Evolutionary conservation across 2,888 invertebrate genomes (phyloP), one percentile per base, ranked within the genome.

Genomic region (Hoplodrina ambigua): DNA sequence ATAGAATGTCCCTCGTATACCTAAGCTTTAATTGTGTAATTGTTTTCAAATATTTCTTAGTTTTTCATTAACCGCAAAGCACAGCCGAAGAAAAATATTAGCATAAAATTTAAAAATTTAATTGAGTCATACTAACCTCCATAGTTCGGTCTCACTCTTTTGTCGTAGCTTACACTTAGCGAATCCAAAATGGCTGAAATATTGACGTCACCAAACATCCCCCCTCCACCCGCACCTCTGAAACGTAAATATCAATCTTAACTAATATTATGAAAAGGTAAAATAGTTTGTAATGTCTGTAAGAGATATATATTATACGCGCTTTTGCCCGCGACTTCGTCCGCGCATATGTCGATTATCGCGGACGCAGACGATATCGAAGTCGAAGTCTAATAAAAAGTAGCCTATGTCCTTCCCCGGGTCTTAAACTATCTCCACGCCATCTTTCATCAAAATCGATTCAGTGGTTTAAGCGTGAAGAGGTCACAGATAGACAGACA

Each of bases 71-170:
- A 55, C 64, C 72, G 75, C 79, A 63, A 79, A 84, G 78, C 80
- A 71, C 62, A 78, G 58, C 25, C 74, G 20, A 69, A 20, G 50
- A 81, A 75, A n/a, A 57, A 55, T 56, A 56, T 50, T 58, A 52
- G 17, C 41, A 55, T 50, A 30, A n/a, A 46, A 52, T 11, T 1
- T 15, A 5, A 33, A 65, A 54, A 59, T 41, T 10, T 19, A 61
- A 72, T 50, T 0, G 4, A 49, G 69, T n/a, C 49, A 58, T 74
- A 91, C 94, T 97, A 96, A 99, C 99, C 99, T 97, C 99, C 99
- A 96, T 99, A 99, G 96, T 99, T 99, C 92, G 99, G 99, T 96
- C 99, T 98, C 97, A 99, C 98, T 97, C 99, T 97, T 97, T 99
- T 99, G 97, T 99, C 99, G 96, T 99, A 99, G 96, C 98, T 99